These are phyloP conservation scores for Hozukius guyotensis DNA, from an alignment of 2,797 vertebrate species.

Conservation along the genomic window DNA sequence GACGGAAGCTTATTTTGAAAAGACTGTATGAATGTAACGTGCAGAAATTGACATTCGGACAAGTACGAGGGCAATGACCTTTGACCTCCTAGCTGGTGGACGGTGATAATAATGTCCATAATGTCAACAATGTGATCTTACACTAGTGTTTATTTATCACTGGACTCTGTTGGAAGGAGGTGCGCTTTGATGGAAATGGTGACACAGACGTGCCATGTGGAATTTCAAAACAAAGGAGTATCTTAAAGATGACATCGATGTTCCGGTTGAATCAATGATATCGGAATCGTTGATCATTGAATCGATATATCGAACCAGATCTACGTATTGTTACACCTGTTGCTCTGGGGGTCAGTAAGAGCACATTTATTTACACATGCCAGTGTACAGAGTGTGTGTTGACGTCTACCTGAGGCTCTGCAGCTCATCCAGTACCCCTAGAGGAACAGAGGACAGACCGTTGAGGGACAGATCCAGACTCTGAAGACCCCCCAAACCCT, in stretches of 20 bases:
- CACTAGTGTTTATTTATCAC: neutral
- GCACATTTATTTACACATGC: neutral
- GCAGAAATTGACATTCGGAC: neutral
- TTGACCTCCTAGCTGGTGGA: neutral
- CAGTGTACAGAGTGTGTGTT: neutral
- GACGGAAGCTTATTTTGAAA: too few relatives aligned
- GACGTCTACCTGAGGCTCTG: slow-evolving; percentile 83
- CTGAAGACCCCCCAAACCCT: slow-evolving; percentile 86
- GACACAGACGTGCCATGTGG: fast-evolving
- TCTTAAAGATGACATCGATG: neutral
- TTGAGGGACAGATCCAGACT: slow-evolving; percentile 95
- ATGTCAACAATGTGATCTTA: neutral
- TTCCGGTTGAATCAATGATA: too few relatives aligned
- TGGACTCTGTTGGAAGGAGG: neutral
- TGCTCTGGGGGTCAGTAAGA: neutral
- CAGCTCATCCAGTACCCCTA: slow-evolving; percentile 90
- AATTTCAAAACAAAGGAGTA: neutral
- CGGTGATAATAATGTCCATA: neutral
- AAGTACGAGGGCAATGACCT: neutral
- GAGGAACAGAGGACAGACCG: slow-evolving; percentile 89
- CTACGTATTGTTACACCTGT: fast-evolving
- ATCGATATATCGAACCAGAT: too few relatives aligned
- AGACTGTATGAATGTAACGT: too few relatives aligned
- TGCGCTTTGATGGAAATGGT: neutral
- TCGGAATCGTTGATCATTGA: too few relatives aligned